phyloP scores from a whole-genome alignment of 2,888 invertebrate genomes.

The Hoplodrina blanda region DNA sequence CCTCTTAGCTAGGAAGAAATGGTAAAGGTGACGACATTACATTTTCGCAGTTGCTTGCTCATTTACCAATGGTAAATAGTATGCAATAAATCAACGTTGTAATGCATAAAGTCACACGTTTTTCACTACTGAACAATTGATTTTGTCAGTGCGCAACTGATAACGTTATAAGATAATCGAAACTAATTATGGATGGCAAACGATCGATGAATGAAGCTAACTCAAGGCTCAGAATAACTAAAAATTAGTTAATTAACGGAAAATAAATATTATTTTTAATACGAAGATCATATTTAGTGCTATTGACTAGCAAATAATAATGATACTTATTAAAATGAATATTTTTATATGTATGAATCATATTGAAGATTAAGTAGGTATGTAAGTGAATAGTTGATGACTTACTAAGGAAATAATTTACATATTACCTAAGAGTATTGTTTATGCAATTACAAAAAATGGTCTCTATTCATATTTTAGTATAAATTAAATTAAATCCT shows the following conservation, averaged over 20 bases:
- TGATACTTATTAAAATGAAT: slow-evolving; percentile 7
- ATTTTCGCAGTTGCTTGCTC: slow-evolving; percentile 66
- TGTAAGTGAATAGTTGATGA: slow-evolving; percentile 1
- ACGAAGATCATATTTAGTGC: slow-evolving; percentile 4
- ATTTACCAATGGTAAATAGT: slow-evolving; percentile 64
- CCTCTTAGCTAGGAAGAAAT: slow-evolving; percentile 67
- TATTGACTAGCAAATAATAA: not conserved
- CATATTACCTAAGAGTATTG: not conserved
- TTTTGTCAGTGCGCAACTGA: slow-evolving; percentile 68
- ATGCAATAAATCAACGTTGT: slow-evolving; percentile 71
- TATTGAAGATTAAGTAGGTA: not conserved
- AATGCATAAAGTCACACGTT: slow-evolving; percentile 77
- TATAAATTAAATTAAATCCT: not conserved
- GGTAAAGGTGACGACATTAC: slow-evolving; percentile 69
- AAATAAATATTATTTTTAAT: not conserved
- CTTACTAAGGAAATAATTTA: slow-evolving; percentile 11
- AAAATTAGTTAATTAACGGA: not conserved
- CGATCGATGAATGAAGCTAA: slow-evolving; percentile 12
- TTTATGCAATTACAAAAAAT: not conserved
- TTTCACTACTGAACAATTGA: slow-evolving; percentile 68
- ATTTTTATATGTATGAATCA: not conserved
- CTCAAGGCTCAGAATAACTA: not conserved
- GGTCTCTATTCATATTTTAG: not conserved
- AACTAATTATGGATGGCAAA: slow-evolving; percentile 28
- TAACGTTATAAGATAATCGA: slow-evolving; percentile 60